Base-by-base conservation (phyloP, 2,113 vertebrate genomes). In the Pomatostomus ruficeps region DNA sequence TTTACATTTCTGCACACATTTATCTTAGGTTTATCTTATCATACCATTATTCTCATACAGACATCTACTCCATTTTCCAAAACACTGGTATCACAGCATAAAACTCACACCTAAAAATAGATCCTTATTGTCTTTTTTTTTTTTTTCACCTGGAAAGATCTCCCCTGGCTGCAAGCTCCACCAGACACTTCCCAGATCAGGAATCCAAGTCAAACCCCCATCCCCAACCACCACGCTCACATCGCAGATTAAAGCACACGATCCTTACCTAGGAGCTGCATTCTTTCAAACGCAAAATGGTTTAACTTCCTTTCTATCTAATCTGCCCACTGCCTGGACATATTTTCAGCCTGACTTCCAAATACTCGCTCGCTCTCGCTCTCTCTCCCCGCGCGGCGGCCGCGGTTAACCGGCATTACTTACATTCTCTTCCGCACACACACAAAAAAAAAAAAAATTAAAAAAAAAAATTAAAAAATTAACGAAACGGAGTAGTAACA, bases 181-280 rank as follows among this genome's bases (percentile, higher is more conserved):
- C 28, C 88, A 76, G 74, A 73, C 89, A 81, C 46, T 88, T 89
- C 91, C 88, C 78, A 96, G 84, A 59, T 14, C 70, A 92, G n/a
- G 95, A 93, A 91, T 10, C 89, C 91, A 51, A 95, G 76, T 84
- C 91, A 94, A 93, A 85, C 46, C 65, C 76, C 5, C 79, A 51
- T 77, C 72, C 93, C 61, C 79, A 79, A 71, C 40, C 70, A 59
- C 75, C 94, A 57, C 25, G 73, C 80, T 94, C 93, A 67, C 68
- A 42, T 13, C 42, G 49, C 80, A 10, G 59, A 87, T n/a, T 40
- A 68, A 83, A 93, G 72, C 71, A 78, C 96, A 82, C 81, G 91
- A 88, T 87, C 97, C 98, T 98, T 98, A 98, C 98, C 98, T 98
- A 98, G 93, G 61, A 95, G 98, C 97, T 96, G 97, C 97, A 97